Conservation (phyloP, 2,797 vertebrate species). For the Mus caroli region DNA sequence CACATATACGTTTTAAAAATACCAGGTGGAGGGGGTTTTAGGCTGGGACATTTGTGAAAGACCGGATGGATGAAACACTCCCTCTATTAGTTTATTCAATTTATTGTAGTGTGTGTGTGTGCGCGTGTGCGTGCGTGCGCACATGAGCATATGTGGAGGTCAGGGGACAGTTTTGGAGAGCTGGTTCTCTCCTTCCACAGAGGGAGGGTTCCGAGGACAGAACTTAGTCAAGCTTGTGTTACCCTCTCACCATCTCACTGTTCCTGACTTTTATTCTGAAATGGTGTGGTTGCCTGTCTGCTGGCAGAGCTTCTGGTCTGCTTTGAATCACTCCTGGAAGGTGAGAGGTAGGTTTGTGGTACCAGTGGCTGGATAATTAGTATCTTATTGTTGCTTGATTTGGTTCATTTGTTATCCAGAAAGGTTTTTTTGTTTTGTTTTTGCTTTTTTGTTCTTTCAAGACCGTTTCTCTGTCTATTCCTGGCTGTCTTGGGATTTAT, state of each 20-base stretch:
- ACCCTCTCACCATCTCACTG: background rate
- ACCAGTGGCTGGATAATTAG: background rate
- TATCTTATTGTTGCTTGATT: background rate
- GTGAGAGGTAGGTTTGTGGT: background rate
- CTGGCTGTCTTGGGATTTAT: background rate
- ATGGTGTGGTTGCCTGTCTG: background rate
- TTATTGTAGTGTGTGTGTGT: background rate
- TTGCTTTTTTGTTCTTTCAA: background rate
- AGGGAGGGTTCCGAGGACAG: background rate
- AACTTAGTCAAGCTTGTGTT: background rate
- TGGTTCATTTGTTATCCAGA: background rate
- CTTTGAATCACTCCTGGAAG: background rate
- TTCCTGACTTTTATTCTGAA: background rate
- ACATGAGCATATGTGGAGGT: background rate
- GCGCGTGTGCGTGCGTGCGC: no score
- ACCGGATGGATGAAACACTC: background rate
- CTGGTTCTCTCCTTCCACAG: background rate
- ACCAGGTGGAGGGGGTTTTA: background rate
- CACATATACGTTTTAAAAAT: background rate
- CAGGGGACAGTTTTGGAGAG: background rate
- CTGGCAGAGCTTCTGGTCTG: background rate
- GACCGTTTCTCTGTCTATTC: no score
- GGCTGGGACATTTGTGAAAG: background rate
- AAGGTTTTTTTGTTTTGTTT: background rate
- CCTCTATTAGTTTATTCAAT: background rate